A percentile compares a stretch with the other conserved stretches of the same genome.
Conservation (phyloP, 2,888 invertebrate species). For the Rhabditophanes sp. region DNA sequence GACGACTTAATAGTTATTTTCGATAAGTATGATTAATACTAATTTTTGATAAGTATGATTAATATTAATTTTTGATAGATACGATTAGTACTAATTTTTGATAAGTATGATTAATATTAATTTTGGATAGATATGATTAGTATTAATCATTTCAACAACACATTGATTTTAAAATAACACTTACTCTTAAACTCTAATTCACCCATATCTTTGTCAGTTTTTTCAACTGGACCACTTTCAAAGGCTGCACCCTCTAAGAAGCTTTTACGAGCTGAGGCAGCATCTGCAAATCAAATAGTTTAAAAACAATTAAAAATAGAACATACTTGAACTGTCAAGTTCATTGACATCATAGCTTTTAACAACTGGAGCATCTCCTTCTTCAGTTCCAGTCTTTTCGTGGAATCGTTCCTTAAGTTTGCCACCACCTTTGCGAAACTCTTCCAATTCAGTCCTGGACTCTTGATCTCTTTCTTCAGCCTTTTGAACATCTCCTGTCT, state of each 20-base stretch:
- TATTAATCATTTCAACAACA: too few relatives aligned
- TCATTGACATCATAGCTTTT: conserved; percentile 31
- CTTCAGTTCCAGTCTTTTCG: conserved; percentile 20
- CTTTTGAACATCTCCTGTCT: conserved; percentile 41
- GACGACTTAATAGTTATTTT: too few relatives aligned
- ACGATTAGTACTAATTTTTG: too few relatives aligned
- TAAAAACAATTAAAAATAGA: neutral
- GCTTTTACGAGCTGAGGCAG: conserved; percentile 36
- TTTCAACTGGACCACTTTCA: conserved; percentile 26
- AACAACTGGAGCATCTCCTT: conserved; percentile 16
- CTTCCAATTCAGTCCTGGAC: conserved; percentile 35
- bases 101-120: too few relatives aligned
- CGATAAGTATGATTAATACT: too few relatives aligned
- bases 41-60: too few relatives aligned
- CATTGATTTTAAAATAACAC: conserved; percentile 7
- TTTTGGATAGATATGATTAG: too few relatives aligned
- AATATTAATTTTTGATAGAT: too few relatives aligned
- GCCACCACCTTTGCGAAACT: conserved; percentile 31
- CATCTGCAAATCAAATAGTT: conserved; percentile 18
- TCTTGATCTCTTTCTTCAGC: conserved; percentile 30
- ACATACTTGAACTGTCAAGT: conserved; percentile 32
- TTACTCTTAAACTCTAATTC: conserved; percentile 33
- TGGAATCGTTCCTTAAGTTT: conserved; percentile 40
- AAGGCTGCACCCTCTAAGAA: conserved; percentile 40
- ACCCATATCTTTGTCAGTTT: conserved; percentile 27